These are phyloP conservation scores for Helicoverpa assulta DNA, from an alignment of 2,888 invertebrate genomes.

Conservation along the genomic window DNA sequence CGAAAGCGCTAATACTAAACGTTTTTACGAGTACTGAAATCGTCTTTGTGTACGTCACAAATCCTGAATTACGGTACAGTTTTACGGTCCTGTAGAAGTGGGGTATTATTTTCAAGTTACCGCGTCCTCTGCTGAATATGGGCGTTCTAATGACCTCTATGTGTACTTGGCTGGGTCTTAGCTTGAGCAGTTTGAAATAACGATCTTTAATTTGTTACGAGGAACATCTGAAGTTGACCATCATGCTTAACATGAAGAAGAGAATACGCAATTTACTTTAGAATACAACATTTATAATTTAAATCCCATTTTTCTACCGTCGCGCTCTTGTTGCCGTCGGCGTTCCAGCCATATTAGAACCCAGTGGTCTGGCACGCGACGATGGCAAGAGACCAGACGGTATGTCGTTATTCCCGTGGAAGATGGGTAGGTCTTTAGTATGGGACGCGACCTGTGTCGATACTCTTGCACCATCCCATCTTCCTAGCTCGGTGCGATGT, in stretches of 20 bases:
- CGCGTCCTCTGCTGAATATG: neutral
- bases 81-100: slow-evolving; percentile 20
- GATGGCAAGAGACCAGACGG: too few species aligned
- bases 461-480: too few species aligned
- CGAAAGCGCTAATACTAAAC: slow-evolving; percentile 41
- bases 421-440: too few species aligned
- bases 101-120: slow-evolving; percentile 7
- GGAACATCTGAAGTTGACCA: too few species aligned
- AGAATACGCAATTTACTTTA: neutral
- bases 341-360: too few species aligned
- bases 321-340: too few species aligned
- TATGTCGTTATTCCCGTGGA: too few species aligned
- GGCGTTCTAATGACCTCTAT: neutral
- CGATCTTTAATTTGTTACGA: neutral
- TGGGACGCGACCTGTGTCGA: too few species aligned
- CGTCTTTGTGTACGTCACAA: slow-evolving; percentile 33
- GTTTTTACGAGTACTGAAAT: slow-evolving; percentile 53
- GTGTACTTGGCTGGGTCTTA: neutral
- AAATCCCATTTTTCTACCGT: too few species aligned
- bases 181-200: neutral
- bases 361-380: too few species aligned
- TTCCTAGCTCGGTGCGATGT: too few species aligned
- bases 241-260: too few species aligned
- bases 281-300: neutral
- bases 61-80: slow-evolving; percentile 24